Evolutionary conservation across 1,140 invertebrate genomes (phyloP).

Genomic region (Laodelphax striatellus): DNA sequence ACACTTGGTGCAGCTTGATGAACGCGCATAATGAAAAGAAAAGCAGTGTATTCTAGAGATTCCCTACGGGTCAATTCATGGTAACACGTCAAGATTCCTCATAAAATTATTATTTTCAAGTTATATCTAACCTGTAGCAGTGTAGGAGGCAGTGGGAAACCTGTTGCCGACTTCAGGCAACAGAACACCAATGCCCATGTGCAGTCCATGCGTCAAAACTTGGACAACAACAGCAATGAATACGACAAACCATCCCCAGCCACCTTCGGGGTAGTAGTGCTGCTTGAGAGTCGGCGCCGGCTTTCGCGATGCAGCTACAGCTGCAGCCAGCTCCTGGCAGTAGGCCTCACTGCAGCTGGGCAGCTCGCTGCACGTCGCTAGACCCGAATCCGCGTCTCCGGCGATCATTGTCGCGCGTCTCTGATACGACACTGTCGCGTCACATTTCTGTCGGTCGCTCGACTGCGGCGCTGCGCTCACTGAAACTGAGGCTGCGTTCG

Average conservation of each 20-base stretch:
- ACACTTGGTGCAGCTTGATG: no score
- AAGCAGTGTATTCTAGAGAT: no score
- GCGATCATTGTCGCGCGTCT: not conserved
- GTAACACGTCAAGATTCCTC: no score
- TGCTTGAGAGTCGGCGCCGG: constrained; percentile 34
- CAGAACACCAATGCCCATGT: constrained; percentile 33
- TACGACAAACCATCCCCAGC: constrained; percentile 53
- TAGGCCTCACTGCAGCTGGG: constrained; percentile 23
- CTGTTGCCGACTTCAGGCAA: constrained; percentile 23
- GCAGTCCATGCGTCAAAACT: constrained; percentile 38
- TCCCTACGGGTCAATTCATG: no score
- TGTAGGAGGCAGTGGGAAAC: constrained; percentile 18
- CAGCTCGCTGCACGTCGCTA: constrained; percentile 25
- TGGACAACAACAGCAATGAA: constrained; percentile 39
- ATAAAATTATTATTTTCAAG: no score
- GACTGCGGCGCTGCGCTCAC: not conserved
- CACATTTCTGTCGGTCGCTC: not conserved
- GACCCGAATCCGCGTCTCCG: constrained; percentile 22
- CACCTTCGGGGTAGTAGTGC: constrained; percentile 53
- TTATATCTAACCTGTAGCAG: constrained; percentile 25
- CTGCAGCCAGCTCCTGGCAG: constrained; percentile 16
- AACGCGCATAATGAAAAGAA: no score
- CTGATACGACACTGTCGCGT: constrained; percentile 5
- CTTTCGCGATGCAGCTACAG: constrained; percentile 12
- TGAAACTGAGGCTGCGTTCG: not conserved